A percentile compares a stretch with the other conserved stretches of the same genome.
These are phyloP conservation scores for Acanthococcus lagerstroemiae DNA, from an alignment of 2,888 invertebrate genomes.

Conservation along the genomic window DNA sequence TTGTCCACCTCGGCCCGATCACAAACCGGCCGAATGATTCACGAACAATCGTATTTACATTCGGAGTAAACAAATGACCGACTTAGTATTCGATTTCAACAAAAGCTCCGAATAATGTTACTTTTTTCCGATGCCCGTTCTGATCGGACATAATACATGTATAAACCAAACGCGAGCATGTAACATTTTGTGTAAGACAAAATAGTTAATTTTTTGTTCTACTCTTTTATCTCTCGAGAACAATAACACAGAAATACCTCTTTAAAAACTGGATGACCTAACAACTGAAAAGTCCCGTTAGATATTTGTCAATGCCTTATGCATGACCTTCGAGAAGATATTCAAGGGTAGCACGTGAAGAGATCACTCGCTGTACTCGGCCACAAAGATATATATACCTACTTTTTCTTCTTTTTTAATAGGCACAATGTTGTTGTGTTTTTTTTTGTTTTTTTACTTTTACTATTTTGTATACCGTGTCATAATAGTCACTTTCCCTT, in stretches of 20 bases:
- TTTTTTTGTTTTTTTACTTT: background rate
- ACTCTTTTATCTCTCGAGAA: constrained; percentile 7
- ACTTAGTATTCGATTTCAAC: background rate
- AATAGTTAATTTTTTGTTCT: constrained; percentile 20
- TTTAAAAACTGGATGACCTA: constrained; percentile 25
- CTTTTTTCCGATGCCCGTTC: background rate
- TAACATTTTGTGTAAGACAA: no score
- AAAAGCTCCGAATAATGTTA: background rate
- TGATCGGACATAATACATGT: no score
- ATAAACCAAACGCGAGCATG: no score
- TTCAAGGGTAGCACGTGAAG: constrained; percentile 29
- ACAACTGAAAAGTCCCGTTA: constrained; percentile 24
- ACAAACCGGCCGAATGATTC: no score
- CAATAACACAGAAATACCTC: constrained; percentile 3
- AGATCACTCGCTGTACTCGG: constrained; percentile 9
- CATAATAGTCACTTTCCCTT: constrained; percentile 28
- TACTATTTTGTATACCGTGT: constrained; percentile 9
- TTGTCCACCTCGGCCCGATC: no score
- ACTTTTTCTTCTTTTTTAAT: background rate
- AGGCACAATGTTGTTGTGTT: background rate
- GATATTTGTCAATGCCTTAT: constrained; percentile 24
- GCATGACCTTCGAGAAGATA: constrained; percentile 24
- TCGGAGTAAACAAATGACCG: background rate
- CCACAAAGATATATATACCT: background rate
- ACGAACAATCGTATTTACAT: background rate